phyloP scores from a whole-genome alignment of 2,888 invertebrate species.

The Tenthredo mesomela region DNA sequence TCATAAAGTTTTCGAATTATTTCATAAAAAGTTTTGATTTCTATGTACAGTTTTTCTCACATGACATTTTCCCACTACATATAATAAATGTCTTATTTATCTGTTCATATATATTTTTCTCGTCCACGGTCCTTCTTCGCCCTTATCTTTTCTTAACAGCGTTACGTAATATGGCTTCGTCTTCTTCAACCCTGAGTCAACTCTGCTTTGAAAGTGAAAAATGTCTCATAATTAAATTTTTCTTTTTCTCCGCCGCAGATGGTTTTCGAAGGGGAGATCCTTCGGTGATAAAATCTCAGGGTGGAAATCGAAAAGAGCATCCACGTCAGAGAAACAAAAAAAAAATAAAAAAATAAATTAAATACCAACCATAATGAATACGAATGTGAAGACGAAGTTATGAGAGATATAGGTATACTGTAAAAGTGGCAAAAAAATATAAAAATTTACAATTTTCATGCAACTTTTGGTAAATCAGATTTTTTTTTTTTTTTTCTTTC shows the following conservation, averaged over 20 bases:
- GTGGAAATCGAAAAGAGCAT: neutral
- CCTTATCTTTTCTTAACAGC: neutral
- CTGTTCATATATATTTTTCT: neutral
- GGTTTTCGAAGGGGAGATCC: constrained; percentile 4
- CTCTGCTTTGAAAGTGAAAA: neutral
- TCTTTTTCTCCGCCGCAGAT: neutral
- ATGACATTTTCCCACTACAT: neutral
- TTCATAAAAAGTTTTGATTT: neutral
- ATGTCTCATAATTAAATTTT: constrained; percentile 15
- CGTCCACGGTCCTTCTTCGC: neutral
- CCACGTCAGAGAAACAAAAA: neutral
- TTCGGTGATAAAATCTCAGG: neutral
- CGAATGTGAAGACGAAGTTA: neutral
- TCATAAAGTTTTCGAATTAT: neutral
- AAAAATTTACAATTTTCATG: neutral
- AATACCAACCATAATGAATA: neutral
- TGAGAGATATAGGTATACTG: neutral
- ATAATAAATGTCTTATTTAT: neutral
- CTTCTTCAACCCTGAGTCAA: neutral
- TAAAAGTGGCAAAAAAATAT: neutral
- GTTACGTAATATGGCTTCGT: constrained; percentile 31
- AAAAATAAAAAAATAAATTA: neutral
- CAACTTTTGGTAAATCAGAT: neutral
- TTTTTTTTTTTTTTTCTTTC: neutral
- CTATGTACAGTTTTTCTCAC: neutral